Evolutionary conservation across 2,113 vertebrate species (phyloP), one percentile per base, ranked within the genome.

Genomic region (human): DNA sequence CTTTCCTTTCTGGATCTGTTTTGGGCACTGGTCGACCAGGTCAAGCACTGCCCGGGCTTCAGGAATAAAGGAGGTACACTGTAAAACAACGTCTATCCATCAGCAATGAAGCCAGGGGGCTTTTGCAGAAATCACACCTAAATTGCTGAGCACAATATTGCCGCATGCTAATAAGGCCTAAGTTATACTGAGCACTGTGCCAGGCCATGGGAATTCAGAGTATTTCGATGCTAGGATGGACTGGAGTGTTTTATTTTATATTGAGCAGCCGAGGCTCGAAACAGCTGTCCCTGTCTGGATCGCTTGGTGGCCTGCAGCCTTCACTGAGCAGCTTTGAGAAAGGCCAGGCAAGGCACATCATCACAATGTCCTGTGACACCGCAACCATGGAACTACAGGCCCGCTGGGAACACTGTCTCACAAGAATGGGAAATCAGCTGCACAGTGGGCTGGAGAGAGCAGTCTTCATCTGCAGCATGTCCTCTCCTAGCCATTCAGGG

Each of bases 51-150:
- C 98, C 85, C 25, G 97, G 2, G 99, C 99, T 98, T 99, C 99
- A 4, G 99, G 99, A 96, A 99, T 99, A 85, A 99, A 97, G 84
- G 99, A 96, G 6, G 84, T 98, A 40, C 99, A 99, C 99, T 99
- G 98, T 73, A 90, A 66, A 40, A 97, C 9, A 68, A n/a, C 0
- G 12, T 0, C 1, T 0, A 0, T 0, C 14, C 11, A 1, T 75
- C 59, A 97, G 48, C 13, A 68, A 6, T 0, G 10, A 52, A 22
- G 25, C 5, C 11, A 8, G 4, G 0, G 55, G 5, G 16, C 6
- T 25, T 45, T 2, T 6, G 27, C n/a, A 68, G 84, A 43, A 70
- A 14, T 50, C 32, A 8, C 0, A 13, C n/a, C 76, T 35, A 45
- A 50, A 55, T 6, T 18, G 38, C 32, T 3, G 8, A 78, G 52